phyloP scores from a whole-genome alignment of 2,797 vertebrate genomes.

The Botia almorhae region DNA sequence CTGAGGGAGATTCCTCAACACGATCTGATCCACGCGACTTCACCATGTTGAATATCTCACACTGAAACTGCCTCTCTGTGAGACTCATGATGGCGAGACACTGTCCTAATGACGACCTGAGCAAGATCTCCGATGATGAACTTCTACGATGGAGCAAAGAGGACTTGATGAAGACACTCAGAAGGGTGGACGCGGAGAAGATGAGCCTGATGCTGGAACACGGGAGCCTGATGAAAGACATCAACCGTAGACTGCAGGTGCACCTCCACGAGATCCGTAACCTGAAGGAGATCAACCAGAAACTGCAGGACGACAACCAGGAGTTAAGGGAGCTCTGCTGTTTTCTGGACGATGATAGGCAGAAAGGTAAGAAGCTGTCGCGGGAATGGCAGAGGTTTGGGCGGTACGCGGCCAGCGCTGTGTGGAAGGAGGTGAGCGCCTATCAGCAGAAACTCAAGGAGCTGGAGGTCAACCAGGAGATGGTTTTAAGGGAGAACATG shows the following conservation, averaged over 20 bases:
- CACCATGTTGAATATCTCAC: conserved; percentile 10
- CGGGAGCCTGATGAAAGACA: conserved; percentile 88
- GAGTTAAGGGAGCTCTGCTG: conserved; percentile 90
- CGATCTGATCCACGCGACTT: background rate
- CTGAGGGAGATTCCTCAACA: background rate
- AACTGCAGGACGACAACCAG: conserved; percentile 88
- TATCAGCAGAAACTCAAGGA: conserved; percentile 89
- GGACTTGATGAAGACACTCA: conserved; percentile 83
- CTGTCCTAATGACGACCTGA: conserved; percentile 84
- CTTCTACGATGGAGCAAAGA: conserved; percentile 86
- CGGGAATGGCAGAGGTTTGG: conserved; percentile 92
- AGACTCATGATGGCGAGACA: conserved; percentile 82
- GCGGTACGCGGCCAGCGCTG: conserved; percentile 80
- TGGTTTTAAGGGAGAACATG: conserved; percentile 82
- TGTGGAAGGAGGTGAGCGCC: conserved; percentile 87
- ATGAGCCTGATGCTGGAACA: conserved; percentile 89
- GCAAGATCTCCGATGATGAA: conserved; percentile 89
- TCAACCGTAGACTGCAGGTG: conserved; percentile 87
- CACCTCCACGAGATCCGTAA: conserved; percentile 89
- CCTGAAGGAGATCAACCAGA: conserved; percentile 89
- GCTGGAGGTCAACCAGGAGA: conserved; percentile 85
- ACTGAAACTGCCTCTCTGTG: conserved; percentile 3
- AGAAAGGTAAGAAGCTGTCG: conserved; percentile 87
- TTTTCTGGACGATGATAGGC: conserved; percentile 88
- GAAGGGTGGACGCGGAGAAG: conserved; percentile 83